Evolutionary conservation across 2,797 vertebrate genomes (phyloP), one percentile per base, ranked within the genome.

Genomic region (Heterohyrax brucei): DNA sequence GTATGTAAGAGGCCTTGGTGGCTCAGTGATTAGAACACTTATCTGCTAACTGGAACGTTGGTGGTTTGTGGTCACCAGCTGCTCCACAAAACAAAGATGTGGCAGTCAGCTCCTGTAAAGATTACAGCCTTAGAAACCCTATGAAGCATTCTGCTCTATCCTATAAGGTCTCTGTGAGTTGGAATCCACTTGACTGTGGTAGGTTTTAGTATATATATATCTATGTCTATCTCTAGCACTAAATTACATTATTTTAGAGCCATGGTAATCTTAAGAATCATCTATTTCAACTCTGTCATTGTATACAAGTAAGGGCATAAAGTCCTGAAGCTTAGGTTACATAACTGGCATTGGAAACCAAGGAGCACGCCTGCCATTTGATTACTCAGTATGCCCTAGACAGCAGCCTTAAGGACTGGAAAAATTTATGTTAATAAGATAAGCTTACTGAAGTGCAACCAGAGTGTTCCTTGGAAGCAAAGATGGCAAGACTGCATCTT

Each of bases 361-460:
- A 68, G 10, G 16, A 86, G 79, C 61, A 91, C 19, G 44, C n/a
- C 64, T 77, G 85, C 53, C 64, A 14, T 66, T 5, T 33, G 78
- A 68, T 81, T 33, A 0, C 78, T 61, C 76, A 19, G 28, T 56
- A 14, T 73, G 46, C 2, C 39, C 61, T 59, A 3, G 66, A 95
- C 46, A 10, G 30, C n/a, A 53, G n/a, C 44, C 39, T 82, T 50
- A 80, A 39, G 76, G 53, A 73, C 13, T 0, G 0, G 19, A 13
- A 88, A 88, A 53, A 56, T 33, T 64, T 84, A 3, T 56, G n/a
- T 82, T 87, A 81, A 89, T n/a, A 89, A 75, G 84, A 75, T 19
- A 46, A 68, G 8, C 19, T 1, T n/a, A 26, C 39, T 39, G 39
- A 39, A 39, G 39, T 39, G 39, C 39, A 39, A 39, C 39, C 39